Evolutionary conservation across 2,888 invertebrate species (phyloP), one percentile per base, ranked within the genome.

Genomic region (Drosophila silvestris): DNA sequence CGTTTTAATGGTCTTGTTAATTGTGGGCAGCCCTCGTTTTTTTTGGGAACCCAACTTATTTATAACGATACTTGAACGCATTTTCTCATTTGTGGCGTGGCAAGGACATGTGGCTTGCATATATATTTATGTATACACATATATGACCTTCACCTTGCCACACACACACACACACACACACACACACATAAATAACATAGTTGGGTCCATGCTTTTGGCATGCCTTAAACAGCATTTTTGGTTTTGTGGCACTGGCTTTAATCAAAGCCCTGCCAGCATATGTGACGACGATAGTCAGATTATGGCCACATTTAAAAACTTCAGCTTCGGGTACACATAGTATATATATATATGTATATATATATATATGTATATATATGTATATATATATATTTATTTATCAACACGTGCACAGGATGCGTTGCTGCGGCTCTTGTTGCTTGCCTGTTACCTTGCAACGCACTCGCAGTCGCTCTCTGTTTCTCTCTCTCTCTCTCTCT

Each of bases 131-230:
- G 74, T 61, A 44, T 22, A 44, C 22, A 22, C 44, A 53, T 26
- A 19, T 50, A 33, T 64, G 74, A 47, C 84, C 87, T 84, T 83
- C 84, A 82, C 86, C 82, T 86, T 83, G 70, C 70, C 57, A 63
- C 65, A 61, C 41, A 47, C 51, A 22, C 57, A 30, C 60, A 74
- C 50, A 1, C 37, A 1, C 39, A n/a, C n/a, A n/a, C n/a, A n/a
- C 9, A 9, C n/a, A 5, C 22, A 44, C 12, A 22, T 12, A 22
- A 2, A 12, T 22, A 51, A 51, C 64, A 78, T 74, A 65, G 70
- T 74, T 75, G 59, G 30, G 28, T 44, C 26, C 22, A 28, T 30
- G 7, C n/a, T 35, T 35, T 9, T 58, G 70, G 56, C 50, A 70
- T 64, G 68, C 51, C 44, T 56, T 59, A 26, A 60, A 66, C 44